Evolutionary conservation across 2,113 vertebrate genomes (phyloP), one percentile per base, ranked within the genome.

Genomic region (Baryphthengus martii): DNA sequence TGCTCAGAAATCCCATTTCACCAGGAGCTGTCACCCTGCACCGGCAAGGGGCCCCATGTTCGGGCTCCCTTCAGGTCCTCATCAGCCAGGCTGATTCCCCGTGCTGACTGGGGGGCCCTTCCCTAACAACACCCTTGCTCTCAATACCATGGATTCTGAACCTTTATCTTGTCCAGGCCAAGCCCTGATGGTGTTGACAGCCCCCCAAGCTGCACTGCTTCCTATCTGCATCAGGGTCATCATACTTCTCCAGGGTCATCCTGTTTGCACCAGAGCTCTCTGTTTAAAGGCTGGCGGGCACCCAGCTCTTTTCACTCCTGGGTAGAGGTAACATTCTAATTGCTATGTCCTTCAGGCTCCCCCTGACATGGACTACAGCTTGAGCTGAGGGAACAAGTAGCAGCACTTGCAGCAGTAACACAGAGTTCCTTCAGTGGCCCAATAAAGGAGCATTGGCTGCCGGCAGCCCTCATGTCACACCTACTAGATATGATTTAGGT

Each of bases 11-110:
- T 70, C 31, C 58, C 8, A 1, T 67, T 74, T 63, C 6, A 13
- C 10, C 35, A 16, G 25, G 68, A 73, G 63, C 50, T 74, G 35
- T 6, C 87, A 17, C 70, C 42, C 33, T 75, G 42, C 35, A 10
- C 9, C 2, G 6, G 28, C 0, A 0, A 33, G 47, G 35, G 26
- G 14, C 31, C 53, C 44, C 28, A 2, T 0, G 0, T 39, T 67
- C 0, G 0, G 28, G 50, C 10, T 26, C 37, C 31, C 28, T 8
- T 31, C 74, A 25, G 70, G 44, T 59, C 71, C 71, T 74, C 47
- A 24, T 26, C 28, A 71, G 77, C 35, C 74, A 50, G 39, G 47
- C 61, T 37, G n/a, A 28, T 26, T 7, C 40, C 26, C 6, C 0
- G 0, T 23, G 49, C 68, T 70, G 70, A 70, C 37, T 37, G 20